These are phyloP conservation scores for Mimumesa dahlbomi DNA, from an alignment of 2,888 invertebrate species.

Conservation along the genomic window DNA sequence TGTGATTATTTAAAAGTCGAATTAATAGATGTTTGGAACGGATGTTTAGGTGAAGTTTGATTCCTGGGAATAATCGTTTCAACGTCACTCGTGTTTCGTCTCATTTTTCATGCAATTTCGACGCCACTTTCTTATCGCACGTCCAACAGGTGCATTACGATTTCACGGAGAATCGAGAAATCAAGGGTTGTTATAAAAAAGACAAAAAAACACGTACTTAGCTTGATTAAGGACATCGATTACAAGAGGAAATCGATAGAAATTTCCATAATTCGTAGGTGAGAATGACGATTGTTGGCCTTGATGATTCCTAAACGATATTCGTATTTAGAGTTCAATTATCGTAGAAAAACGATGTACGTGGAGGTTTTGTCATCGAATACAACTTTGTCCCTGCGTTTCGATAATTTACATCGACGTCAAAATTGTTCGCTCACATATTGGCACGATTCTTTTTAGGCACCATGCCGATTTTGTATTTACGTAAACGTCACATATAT, in stretches of 20 bases:
- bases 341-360: no score
- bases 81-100: background rate
- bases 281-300: no score
- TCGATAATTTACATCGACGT: background rate
- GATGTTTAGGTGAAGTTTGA: background rate
- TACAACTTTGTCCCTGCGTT: background rate
- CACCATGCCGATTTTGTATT: background rate
- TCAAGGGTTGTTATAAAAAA: no score
- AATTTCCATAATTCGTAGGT: no score
- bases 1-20: background rate
- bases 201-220: no score
- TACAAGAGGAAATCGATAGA: no score
- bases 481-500: background rate
- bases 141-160: no score
- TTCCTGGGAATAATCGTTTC: background rate
- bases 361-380: no score
- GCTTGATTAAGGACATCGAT: no score
- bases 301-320: no score
- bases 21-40: background rate
- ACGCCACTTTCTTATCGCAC: background rate
- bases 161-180: no score
- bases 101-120: background rate
- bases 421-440: background rate
- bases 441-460: slow-evolving; percentile 1
- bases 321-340: no score